These are phyloP conservation scores for Pogoniulus pusillus DNA, from an alignment of 2,797 vertebrate genomes.

Conservation along the genomic window DNA sequence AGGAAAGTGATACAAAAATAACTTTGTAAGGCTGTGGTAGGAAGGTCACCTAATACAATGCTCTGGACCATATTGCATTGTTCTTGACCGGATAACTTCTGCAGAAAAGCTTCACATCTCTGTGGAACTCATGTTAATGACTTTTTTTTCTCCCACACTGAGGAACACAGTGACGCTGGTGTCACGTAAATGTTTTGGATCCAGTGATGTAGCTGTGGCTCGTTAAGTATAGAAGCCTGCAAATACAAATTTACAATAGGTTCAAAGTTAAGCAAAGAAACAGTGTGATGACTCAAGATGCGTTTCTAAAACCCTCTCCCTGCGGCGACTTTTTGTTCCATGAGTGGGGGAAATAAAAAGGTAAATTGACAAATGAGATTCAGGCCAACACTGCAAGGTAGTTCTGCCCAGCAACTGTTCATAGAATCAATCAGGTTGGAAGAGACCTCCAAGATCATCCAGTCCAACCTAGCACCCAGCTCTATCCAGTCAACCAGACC, in stretches of 20 bases:
- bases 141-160: not conserved
- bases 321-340: not conserved
- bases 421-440: no score
- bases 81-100: conserved; percentile 27
- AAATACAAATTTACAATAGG: not conserved
- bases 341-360: not conserved
- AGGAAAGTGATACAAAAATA: conserved; percentile 27
- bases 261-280: not conserved
- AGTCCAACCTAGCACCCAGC: no score
- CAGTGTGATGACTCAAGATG: not conserved
- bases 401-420: not conserved
- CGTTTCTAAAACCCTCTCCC: not conserved
- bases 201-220: not conserved
- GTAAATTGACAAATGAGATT: not conserved
- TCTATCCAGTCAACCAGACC: no score
- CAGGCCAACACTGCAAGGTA: not conserved
- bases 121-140: not conserved
- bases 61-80: not conserved
- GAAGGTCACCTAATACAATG: not conserved
- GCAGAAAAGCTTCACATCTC: conserved; percentile 10
- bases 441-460: no score
- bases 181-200: not conserved
- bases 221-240: not conserved
- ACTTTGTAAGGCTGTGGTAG: not conserved
- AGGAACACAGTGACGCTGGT: not conserved